Base-by-base conservation (phyloP, 2,888 invertebrate species). In the Nemurella pictetii region DNA sequence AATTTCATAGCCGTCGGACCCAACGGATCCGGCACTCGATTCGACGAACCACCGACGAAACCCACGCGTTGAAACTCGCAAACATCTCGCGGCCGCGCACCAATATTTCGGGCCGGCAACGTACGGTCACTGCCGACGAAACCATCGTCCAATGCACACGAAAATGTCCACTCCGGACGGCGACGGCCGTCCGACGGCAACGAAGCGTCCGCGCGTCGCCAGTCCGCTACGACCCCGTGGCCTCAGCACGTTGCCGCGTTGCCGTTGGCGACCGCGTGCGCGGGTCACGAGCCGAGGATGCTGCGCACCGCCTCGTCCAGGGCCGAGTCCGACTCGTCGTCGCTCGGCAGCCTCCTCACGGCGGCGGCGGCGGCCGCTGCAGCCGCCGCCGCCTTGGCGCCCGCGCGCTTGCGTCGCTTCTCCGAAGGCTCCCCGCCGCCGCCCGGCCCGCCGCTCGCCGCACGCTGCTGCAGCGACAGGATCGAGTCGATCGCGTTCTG, bases 401-500 rank as follows among this genome's bases (percentile, higher is more conserved):
- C 32, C 29, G 83, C 84, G 35, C 83, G 75, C 77, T 84, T 78
- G 29, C 81, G 78, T 26, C 82, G 84, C 27, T 83, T 84, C 80
- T 77, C 75, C 72, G 82, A 75, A 36, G 7, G 15, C 55, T 36
- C 55, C 55, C 15, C 15, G 55, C 4, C 77, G 9, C 83, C 29
- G 12, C 84, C 85, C 75, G 85, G 83, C 32, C 86, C 87, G 78
- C 85, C 86, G 32, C 87, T 87, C 83, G 88, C 87, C 85, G 80
- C 91, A 89, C 88, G 92, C 90, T 89, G 91, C 89, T 95, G 95
- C 87, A 95, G 91, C 90, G 95, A 95, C 86, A 95, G 91, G 88
- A 95, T 95, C 89, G 95, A 95, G 89, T 95, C 95, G 88, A 95
- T 95, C 87, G 95, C 95, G 89, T 94, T 95, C 89, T 95, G 95